phyloP scores from a whole-genome alignment of 92 coral and sea anemone genomes.

The Porites divaricata region DNA sequence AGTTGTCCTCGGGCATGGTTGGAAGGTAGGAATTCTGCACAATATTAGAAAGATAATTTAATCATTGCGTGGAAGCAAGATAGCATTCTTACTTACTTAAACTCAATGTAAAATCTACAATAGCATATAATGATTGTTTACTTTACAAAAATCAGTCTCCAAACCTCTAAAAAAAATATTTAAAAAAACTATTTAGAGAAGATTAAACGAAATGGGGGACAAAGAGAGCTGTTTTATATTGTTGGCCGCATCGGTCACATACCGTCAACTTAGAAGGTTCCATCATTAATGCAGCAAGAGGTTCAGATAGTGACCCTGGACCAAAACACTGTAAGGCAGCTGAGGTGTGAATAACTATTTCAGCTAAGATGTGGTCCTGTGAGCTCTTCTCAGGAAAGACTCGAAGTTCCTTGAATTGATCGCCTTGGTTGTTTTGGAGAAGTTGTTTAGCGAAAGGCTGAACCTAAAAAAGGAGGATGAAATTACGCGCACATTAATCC shows the following conservation, averaged over 20 bases:
- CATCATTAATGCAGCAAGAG: constrained; percentile 40
- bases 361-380: constrained; percentile 58
- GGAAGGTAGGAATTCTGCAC: constrained; percentile 50
- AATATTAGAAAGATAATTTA: background rate
- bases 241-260: background rate
- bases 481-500: background rate
- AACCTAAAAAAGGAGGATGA: constrained; percentile 17
- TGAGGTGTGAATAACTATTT: constrained; percentile 54
- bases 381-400: constrained; percentile 33
- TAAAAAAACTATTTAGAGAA: too few species aligned
- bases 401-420: constrained; percentile 22
- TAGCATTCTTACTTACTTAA: too few species aligned
- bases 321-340: constrained; percentile 52
- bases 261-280: constrained; percentile 56
- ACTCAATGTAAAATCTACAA: too few species aligned
- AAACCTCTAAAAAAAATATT: too few species aligned
- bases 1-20: constrained; percentile 72
- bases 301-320: constrained; percentile 38
- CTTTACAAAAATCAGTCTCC: too few species aligned
- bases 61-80: background rate
- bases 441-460: constrained; percentile 51
- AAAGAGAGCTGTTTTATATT: background rate
- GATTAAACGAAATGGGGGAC: too few species aligned
- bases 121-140: too few species aligned
- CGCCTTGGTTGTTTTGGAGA: constrained; percentile 51